Evolutionary conservation across 2,113 vertebrate genomes (phyloP), one percentile per base, ranked within the genome.

Genomic region (Tragelaphus buxtoni): DNA sequence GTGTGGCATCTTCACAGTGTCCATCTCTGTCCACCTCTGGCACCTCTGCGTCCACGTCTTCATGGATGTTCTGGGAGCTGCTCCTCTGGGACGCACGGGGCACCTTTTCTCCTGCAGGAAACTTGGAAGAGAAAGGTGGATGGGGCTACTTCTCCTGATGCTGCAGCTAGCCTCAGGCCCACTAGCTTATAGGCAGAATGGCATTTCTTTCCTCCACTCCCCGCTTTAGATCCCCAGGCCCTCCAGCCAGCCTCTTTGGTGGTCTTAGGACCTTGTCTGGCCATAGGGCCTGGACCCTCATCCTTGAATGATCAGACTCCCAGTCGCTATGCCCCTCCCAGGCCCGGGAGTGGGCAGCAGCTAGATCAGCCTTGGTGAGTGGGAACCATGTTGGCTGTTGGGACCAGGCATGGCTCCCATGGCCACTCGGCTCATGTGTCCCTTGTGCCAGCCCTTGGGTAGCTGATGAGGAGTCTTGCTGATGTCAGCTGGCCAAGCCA

Each of bases 401-500:
- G 45, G 26, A 77, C 45, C 5, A 12, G 32, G 9, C 77, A 12
- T 0, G 3, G 9, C 2, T 18, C 18, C 2, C 47, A 12, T 0
- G 1, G 17, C 47, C 47, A 20, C 9, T 32, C 0, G 1, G 49
- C 11, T 93, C 56, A 53, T 2, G 72, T 7, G 28, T 14, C 74
- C 60, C 49, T 65, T 2, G 1, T 20, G 60, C 30, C 16, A 7
- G 30, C 30, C 3, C 14, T 63, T 1, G 1, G 5, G 10, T 12
- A 80, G 77, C 47, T 22, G 47, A 51, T n/a, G 47, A 77, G 1
- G 74, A 22, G 28, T 30, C 79, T 53, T 35, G n/a, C 63, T 13
- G 20, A 30, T 32, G 77, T 20, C 28, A 10, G 7, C n/a, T 22
- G 79, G 45, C 35, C 42, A 51, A 39, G 24, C 6, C 16, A 0